Base-by-base conservation (phyloP, 2,113 vertebrate genomes). In the Lethenteron reissneri region DNA sequence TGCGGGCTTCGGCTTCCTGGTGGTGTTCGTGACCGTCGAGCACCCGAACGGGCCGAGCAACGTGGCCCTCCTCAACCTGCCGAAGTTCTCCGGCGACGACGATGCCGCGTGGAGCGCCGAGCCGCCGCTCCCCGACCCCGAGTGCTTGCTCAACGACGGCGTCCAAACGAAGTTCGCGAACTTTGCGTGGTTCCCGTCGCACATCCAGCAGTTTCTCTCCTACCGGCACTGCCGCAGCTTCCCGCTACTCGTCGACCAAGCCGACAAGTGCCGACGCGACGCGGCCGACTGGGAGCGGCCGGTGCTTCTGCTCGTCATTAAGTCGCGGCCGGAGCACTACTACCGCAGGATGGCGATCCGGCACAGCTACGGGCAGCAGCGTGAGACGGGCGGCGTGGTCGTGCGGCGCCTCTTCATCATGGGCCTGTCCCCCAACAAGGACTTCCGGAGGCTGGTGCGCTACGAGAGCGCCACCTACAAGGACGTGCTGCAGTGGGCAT, bases 401-500 rank as follows among this genome's bases (percentile, higher is more conserved):
- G 78, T 92, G 59, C 80, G 81, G 12, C 75, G 79, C 41, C 12
- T 95, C 14, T 91, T 94, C 77, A 77, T 90, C 1, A 74, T 79
- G 0, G 89, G 87, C 15, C 81, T 79, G 0, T 8, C 58, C 0
- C 9, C 17, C 0, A 0, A 21, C 0, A 13, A 75, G 0, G 82
- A 81, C 69, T 70, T 85, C 9, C 83, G 85, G 76, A 73, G n/a
- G n/a, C 77, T 91, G 5, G 78, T 90, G 25, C 58, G 57, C 11
- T 13, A 84, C 64, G 90, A 95, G 80, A 80, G 85, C 0, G 58
- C 0, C 0, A 70, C 75, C 4, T 70, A 86, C 9, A 2, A 73
- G 0, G 90, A 95, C 74, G 79, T 91, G 58, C 75, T 92, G 70
- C 89, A 90, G 75, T 95, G 89, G 88, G 78, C 80, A 69, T 92